Conservation (phyloP, 2,888 invertebrate genomes). For the Megastigmus dorsalis region DNA sequence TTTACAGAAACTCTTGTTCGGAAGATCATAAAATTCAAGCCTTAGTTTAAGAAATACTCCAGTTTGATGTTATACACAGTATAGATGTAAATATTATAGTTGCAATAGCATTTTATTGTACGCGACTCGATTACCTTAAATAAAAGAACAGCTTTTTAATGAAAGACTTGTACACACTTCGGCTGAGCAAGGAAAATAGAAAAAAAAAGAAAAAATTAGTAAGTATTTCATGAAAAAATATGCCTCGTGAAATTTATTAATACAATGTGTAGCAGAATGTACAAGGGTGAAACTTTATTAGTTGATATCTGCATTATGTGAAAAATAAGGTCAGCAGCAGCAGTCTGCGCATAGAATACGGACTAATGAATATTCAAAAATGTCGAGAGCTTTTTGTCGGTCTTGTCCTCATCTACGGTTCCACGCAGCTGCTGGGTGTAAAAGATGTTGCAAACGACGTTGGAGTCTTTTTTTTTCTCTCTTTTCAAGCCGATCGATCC, state of each 20-base stretch:
- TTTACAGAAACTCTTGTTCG: too few relatives aligned
- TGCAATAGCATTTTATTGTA: background rate
- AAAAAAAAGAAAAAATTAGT: too few relatives aligned
- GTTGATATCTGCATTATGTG: slow-evolving; percentile 28
- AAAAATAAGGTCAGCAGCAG: slow-evolving; percentile 64
- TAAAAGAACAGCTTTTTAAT: too few relatives aligned
- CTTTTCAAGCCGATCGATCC: slow-evolving; percentile 44
- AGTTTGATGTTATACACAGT: too few relatives aligned
- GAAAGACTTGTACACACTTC: too few relatives aligned
- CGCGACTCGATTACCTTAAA: too few relatives aligned
- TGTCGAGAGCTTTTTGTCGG: slow-evolving; percentile 64
- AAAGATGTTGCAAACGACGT: slow-evolving; percentile 45
- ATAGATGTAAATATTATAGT: too few relatives aligned
- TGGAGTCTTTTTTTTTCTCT: slow-evolving; percentile 44
- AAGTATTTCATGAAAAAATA: background rate
- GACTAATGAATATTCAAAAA: slow-evolving; percentile 70
- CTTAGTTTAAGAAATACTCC: too few relatives aligned
- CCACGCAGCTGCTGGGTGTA: slow-evolving; percentile 49
- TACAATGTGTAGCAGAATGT: background rate
- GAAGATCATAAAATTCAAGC: too few relatives aligned
- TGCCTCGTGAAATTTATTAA: too few relatives aligned
- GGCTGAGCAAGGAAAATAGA: too few relatives aligned
- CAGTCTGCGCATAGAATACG: slow-evolving; percentile 61
- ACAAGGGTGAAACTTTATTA: slow-evolving; percentile 20
- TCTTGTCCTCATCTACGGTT: slow-evolving; percentile 41